Conservation (phyloP, 2,113 vertebrate species). For the Panthera tigris region DNA sequence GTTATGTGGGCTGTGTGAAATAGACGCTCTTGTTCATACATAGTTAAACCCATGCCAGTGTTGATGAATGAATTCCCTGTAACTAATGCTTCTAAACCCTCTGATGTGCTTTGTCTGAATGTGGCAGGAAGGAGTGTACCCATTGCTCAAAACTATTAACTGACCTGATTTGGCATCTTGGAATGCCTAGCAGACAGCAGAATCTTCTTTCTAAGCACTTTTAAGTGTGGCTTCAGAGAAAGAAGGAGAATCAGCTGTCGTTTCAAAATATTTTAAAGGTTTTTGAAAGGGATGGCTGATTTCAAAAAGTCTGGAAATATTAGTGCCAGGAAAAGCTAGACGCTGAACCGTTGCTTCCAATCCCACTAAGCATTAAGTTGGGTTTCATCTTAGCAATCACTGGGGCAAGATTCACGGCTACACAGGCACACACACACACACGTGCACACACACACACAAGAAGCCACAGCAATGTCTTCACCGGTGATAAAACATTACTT, state of each 20-base stretch:
- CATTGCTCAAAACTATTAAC: neutral
- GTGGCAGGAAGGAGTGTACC: neutral
- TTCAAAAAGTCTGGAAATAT: neutral
- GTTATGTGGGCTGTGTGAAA: neutral
- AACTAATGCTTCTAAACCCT: neutral
- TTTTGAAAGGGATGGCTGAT: neutral
- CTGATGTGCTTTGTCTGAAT: neutral
- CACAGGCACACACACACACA: rapidly evolving
- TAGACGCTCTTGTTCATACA: neutral
- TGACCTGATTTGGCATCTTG: neutral
- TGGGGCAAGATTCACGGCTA: neutral
- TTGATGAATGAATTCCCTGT: neutral
- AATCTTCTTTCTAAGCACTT: neutral
- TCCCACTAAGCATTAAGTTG: neutral
- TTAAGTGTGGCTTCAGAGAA: neutral
- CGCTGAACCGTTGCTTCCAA: neutral
- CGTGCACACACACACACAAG: too few species aligned
- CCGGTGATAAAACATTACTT: neutral
- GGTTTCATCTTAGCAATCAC: neutral
- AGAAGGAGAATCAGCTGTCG: neutral
- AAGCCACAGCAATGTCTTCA: neutral
- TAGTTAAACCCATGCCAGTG: neutral
- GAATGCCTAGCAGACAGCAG: neutral
- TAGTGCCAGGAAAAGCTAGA: neutral
- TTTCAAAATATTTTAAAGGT: neutral